Base-by-base conservation (phyloP, 2,797 vertebrate species). In the Semotilus atromaculatus region DNA sequence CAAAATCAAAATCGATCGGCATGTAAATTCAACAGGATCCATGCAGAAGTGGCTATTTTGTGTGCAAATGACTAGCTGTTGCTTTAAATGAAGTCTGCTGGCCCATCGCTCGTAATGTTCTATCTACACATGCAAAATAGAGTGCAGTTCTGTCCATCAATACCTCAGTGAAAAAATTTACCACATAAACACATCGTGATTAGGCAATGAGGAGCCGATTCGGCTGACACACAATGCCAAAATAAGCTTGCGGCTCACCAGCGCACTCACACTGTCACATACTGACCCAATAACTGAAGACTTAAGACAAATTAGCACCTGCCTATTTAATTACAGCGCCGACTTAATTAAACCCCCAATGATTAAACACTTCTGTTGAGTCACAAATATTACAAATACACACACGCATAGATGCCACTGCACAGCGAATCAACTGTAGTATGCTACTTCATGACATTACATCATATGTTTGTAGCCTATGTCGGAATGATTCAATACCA, bases 1-100 rank as follows among this genome's bases (percentile, higher is more conserved):
- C 75, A 71, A 88, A 82, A 86, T 78, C 67, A 43, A 83, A 83
- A 88, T 89, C 53, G 82, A 88, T 88, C 53, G 21, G 40, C 66
- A 86, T 86, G 80, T 86, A 80, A 86, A 83, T 85, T 84, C 86
- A 88, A 83, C 81, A 85, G 58, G 76, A 36, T 23, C 76, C n/a
- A 34, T 40, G 75, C 67, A 85, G 76, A 73, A 85, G 84, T 83
- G 82, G 85, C 81, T 31, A 51, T 88, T 88, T 71, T 82, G 81
- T 77, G 68, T 55, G 71, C 75, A 87, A 58, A 81, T 70, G 76
- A 64, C 64, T 38, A 72, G 48, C 71, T 66, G 66, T 55, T 70
- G 58, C 72, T 85, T 86, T 75, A 68, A 83, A 81, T 83, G 26
- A 79, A 80, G 66, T 72, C 78, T 81, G 53, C 6, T 58, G 18